Evolutionary conservation across 2,888 invertebrate genomes (phyloP).

Genomic region (Aporophyla lueneburgensis): DNA sequence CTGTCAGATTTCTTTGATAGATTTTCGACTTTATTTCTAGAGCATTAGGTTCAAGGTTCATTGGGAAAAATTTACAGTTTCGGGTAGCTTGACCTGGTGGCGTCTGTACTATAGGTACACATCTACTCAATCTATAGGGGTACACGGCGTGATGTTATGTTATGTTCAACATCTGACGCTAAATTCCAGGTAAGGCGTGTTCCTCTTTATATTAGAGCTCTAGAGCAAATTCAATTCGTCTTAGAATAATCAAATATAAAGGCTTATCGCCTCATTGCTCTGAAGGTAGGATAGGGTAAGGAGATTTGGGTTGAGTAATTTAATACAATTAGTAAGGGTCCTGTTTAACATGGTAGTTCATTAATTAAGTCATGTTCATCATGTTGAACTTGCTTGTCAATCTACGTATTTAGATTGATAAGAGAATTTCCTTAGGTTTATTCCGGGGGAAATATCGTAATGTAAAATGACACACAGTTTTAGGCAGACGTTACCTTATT

Average conservation of each 20-base stretch:
- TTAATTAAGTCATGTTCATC: conserved; percentile 31
- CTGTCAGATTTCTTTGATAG: too few species aligned
- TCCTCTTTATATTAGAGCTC: not conserved
- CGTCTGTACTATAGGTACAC: too few species aligned
- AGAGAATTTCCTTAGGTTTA: not conserved
- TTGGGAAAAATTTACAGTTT: too few species aligned
- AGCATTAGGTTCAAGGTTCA: too few species aligned
- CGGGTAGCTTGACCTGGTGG: too few species aligned
- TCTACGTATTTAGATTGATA: conserved; percentile 5
- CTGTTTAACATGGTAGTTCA: conserved; percentile 16
- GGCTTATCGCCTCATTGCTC: not conserved
- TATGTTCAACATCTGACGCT: too few species aligned
- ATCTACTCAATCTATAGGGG: rapidly evolving
- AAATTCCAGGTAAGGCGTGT: not conserved
- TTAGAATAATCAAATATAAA: conserved; percentile 9
- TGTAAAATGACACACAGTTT: not conserved
- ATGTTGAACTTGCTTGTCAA: conserved; percentile 8
- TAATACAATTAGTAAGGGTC: conserved; percentile 16
- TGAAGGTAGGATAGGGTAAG: conserved; percentile 1
- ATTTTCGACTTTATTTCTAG: too few species aligned
- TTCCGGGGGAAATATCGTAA: not conserved
- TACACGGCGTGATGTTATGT: too few species aligned
- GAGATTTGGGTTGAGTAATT: conserved; percentile 1
- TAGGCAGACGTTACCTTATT: not conserved
- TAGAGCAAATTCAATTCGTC: not conserved